Conservation (phyloP, 2,888 invertebrate genomes). For the Nomada ruficornis region DNA sequence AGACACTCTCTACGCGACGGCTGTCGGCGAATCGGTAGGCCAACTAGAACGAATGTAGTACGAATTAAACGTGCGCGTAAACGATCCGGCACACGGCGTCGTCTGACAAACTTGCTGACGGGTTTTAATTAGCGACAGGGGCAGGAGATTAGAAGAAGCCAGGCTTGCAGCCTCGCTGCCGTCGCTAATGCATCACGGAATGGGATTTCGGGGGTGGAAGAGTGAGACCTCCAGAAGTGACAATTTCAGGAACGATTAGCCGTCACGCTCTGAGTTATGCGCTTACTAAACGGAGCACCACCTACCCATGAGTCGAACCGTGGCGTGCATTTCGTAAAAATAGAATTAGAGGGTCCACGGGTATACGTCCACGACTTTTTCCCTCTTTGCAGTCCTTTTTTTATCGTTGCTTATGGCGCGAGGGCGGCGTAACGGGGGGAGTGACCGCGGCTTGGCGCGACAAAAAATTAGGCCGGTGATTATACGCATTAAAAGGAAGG, state of each 20-base stretch:
- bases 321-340: slow-evolving; percentile 79
- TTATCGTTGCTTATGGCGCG: slow-evolving; percentile 40
- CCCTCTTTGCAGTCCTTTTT: slow-evolving; percentile 30
- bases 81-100: slow-evolving; percentile 38
- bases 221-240: slow-evolving; percentile 80
- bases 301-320: slow-evolving; percentile 76
- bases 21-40: slow-evolving; percentile 3
- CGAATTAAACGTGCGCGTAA: slow-evolving; percentile 50
- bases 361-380: slow-evolving; percentile 15
- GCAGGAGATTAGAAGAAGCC: slow-evolving; percentile 73
- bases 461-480: slow-evolving; percentile 62
- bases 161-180: slow-evolving; percentile 65
- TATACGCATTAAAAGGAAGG: slow-evolving; percentile 64
- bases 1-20: neutral
- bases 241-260: slow-evolving; percentile 84
- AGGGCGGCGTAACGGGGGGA: slow-evolving; percentile 38
- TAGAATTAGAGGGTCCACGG: slow-evolving; percentile 70
- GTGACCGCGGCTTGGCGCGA: slow-evolving; percentile 57
- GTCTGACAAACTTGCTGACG: slow-evolving; percentile 76
- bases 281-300: slow-evolving; percentile 80
- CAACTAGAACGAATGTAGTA: slow-evolving; percentile 25
- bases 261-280: slow-evolving; percentile 83
- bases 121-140: slow-evolving; percentile 78
- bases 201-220: slow-evolving; percentile 71
- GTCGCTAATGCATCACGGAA: slow-evolving; percentile 79